Conservation (phyloP, 2,113 vertebrate species). For the Plecturocebus donacophilus region DNA sequence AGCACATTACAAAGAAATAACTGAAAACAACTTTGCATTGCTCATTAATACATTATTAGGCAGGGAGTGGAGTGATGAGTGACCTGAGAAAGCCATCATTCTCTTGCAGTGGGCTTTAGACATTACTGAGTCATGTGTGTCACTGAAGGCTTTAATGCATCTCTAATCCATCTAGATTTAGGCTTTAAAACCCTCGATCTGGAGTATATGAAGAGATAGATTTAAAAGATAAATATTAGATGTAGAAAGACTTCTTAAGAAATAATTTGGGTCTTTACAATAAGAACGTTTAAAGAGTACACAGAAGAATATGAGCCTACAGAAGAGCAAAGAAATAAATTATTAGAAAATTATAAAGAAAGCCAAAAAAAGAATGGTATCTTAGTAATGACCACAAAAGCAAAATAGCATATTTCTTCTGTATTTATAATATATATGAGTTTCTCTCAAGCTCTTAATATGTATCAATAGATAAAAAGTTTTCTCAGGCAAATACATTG, state of each 20-base stretch:
- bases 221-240: not conserved
- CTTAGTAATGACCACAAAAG: not conserved
- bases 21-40: not conserved
- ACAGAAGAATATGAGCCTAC: not conserved
- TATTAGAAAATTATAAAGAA: not conserved
- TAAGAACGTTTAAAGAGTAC: not conserved
- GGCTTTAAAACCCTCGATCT: not conserved
- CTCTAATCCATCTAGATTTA: not conserved
- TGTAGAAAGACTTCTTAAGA: not conserved
- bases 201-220: not conserved
- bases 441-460: not conserved
- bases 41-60: too few relatives aligned
- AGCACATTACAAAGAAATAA: rapidly evolving
- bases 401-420: not conserved
- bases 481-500: not conserved
- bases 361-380: not conserved
- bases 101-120: not conserved
- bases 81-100: not conserved
- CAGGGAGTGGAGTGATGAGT: not conserved
- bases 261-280: not conserved
- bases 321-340: not conserved
- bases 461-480: not conserved
- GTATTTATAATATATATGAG: not conserved
- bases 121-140: not conserved
- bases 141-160: not conserved